Evolutionary conservation across 2,888 invertebrate species (phyloP).

Genomic region (Agrilus cyanescens): DNA sequence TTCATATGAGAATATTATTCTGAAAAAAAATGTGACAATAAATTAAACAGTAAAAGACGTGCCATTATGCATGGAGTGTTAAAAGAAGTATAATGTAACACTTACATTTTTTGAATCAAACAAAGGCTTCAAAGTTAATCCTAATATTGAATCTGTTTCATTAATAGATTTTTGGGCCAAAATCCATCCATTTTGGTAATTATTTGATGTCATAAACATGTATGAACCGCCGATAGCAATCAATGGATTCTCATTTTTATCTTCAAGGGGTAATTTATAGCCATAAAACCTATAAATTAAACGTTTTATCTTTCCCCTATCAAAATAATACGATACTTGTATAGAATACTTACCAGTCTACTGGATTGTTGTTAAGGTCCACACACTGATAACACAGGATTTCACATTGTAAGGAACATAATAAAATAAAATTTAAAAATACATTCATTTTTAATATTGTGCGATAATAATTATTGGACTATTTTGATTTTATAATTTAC

Average conservation of each 20-base stretch:
- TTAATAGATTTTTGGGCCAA: slow-evolving; percentile 52
- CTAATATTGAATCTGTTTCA: slow-evolving; percentile 51
- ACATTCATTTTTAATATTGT: no score
- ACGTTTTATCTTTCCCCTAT: slow-evolving; percentile 6
- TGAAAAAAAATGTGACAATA: no score
- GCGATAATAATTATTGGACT: no score
- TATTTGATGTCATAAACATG: slow-evolving; percentile 53
- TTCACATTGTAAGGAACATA: no score
- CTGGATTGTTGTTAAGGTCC: slow-evolving; percentile 51
- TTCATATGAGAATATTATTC: no score
- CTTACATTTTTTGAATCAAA: slow-evolving; percentile 29
- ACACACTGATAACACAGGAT: slow-evolving; percentile 28
- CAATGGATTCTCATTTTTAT: slow-evolving; percentile 40
- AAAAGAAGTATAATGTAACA: slow-evolving; percentile 7
- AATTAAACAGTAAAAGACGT: no score
- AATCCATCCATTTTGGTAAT: slow-evolving; percentile 48
- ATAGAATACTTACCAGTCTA: slow-evolving; percentile 52
- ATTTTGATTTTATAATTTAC: no score
- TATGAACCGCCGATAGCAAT: slow-evolving; percentile 55
- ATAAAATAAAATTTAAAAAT: no score
- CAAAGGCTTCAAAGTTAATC: slow-evolving; percentile 48
- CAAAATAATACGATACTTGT: neutral
- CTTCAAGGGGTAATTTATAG: slow-evolving; percentile 64
- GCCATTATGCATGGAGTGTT: no score
- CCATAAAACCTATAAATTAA: slow-evolving; percentile 57